Base-by-base conservation (phyloP, 2,888 invertebrate species). In the Pterobdella sp. region DNA sequence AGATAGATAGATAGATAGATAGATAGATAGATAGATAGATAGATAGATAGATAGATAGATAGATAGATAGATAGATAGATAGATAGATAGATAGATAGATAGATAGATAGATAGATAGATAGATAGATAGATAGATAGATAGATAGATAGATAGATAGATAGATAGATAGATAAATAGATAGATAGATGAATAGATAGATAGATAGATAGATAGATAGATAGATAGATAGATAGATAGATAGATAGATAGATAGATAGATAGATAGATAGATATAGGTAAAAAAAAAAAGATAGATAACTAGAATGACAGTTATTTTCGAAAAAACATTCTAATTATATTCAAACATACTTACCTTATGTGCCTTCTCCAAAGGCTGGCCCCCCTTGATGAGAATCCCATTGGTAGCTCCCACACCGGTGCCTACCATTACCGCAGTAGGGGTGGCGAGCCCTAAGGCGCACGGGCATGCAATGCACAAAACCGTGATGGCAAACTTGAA, bases 401-500 rank as follows among this genome's bases (percentile, higher is more conserved):
- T 91, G 14, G 88, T 85, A 0, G 98, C 98, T 0, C 98, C 98
- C 0, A 97, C 93, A 0, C 97, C 98, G 0, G 87, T 88, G 56
- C 87, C 87, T 22, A 99, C 98, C 98, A 99, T 98, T 0, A 99
- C 96, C 0, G 97, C 97, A 0, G 98, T 99, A 56, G 98, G 98
- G 1, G 98, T 99, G 74, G 98, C 98, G 80, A 99, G 86, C 0
- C 98, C 98, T 26, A 98, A 86, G 0, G 97, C 94, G 84, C 98
- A 99, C 0, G 98, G 98, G 81, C 98, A 99, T 0, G 98, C 98
- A 73, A 99, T 97, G 1, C 96, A 94, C 73, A 99, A 85, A 4
- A 99, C 98, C 32, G 95, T 94, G 66, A 99, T 87, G 0, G 96
- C 94, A 84, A 94, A 95, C 80, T 94, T 90, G 85, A 98, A 97